These are phyloP conservation scores for Idaea aversata DNA, from an alignment of 2,888 invertebrate genomes.

Conservation along the genomic window DNA sequence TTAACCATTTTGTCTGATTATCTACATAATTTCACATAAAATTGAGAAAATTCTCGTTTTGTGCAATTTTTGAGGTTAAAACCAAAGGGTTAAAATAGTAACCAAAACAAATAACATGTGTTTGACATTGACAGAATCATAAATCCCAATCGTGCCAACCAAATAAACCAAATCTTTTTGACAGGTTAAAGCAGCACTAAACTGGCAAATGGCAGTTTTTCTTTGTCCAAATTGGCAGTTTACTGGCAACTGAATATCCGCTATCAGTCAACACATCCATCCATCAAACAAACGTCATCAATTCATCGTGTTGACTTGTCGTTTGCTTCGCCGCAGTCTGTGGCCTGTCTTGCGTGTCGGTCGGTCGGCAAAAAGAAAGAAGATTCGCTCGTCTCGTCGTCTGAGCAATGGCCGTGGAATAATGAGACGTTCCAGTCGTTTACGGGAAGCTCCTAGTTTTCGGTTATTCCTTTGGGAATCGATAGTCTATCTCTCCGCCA, in stretches of 20 bases:
- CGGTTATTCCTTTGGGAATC: slow-evolving; percentile 33
- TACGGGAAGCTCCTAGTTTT: slow-evolving; percentile 35
- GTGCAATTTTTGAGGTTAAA: not conserved
- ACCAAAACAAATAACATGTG: not conserved
- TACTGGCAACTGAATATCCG: not conserved
- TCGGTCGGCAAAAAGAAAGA: slow-evolving; percentile 5
- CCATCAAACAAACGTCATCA: not conserved
- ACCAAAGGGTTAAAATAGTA: not conserved
- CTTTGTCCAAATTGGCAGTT: not conserved
- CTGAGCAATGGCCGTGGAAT: slow-evolving; percentile 43
- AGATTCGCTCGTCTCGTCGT: not conserved
- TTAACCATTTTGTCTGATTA: slow-evolving; percentile 50
- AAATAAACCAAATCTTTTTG: not conserved
- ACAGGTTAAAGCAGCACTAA: too few species aligned
- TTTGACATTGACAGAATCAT: not conserved
- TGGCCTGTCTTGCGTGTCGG: slow-evolving; percentile 27
- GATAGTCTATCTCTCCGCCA: slow-evolving; percentile 29
- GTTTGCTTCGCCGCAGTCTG: slow-evolving; percentile 12
- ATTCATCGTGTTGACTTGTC: not conserved
- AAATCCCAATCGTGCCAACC: not conserved
- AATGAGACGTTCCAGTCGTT: slow-evolving; percentile 39
- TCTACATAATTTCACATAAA: not conserved
- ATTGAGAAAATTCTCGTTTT: not conserved
- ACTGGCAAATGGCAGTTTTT: too few species aligned
- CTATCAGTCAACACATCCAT: not conserved